These are phyloP conservation scores for Nymphalis io DNA, from an alignment of 1,140 invertebrate species.

Conservation along the genomic window DNA sequence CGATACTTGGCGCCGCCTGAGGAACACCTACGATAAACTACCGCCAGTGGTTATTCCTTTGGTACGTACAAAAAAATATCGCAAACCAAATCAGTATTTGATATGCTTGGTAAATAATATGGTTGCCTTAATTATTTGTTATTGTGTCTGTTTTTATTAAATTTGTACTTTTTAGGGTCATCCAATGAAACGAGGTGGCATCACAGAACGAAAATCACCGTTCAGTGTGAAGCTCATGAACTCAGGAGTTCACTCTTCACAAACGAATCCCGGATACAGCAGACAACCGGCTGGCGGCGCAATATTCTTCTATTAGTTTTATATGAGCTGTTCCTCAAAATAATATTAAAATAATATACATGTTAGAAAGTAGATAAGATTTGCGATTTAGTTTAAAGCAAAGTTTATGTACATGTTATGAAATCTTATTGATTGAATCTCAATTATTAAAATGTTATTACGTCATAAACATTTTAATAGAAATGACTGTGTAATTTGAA, in stretches of 20 bases:
- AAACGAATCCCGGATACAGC: constrained; percentile 85
- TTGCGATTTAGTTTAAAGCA: too few species aligned
- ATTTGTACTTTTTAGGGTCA: constrained; percentile 68
- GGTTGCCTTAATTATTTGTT: too few species aligned
- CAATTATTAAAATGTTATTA: too few species aligned
- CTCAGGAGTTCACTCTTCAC: constrained; percentile 84
- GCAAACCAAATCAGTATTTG: too few species aligned
- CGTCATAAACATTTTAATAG: too few species aligned
- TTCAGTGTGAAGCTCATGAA: constrained; percentile 85
- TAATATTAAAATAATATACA: too few species aligned
- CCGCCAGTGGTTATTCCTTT: constrained; percentile 61
- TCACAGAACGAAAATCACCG: constrained; percentile 81
- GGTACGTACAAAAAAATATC: constrained; percentile 47
- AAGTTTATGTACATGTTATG: too few species aligned
- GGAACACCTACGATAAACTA: constrained; percentile 81
- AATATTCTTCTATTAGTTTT: constrained; percentile 77
- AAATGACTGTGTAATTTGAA: too few species aligned
- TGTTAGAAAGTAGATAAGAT: too few species aligned
- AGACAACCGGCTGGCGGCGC: constrained; percentile 84
- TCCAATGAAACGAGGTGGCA: constrained; percentile 81
- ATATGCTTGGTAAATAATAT: too few species aligned
- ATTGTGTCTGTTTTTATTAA: background rate
- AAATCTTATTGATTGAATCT: too few species aligned
- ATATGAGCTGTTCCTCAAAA: background rate
- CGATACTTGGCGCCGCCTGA: constrained; percentile 80